These are phyloP conservation scores for Drosophila melanocephala DNA, from an alignment of 2,888 invertebrate genomes.

Conservation along the genomic window DNA sequence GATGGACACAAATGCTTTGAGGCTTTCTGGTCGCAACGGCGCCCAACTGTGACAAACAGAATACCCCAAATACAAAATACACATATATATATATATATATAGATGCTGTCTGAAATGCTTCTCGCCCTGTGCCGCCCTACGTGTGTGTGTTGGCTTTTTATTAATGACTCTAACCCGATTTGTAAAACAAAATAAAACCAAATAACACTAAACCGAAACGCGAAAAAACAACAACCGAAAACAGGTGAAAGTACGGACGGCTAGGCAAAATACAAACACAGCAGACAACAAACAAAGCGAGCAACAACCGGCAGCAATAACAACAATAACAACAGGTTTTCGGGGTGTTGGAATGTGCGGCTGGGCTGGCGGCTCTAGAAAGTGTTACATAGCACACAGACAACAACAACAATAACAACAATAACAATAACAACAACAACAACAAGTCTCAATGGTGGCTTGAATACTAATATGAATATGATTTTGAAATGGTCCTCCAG, in stretches of 20 bases:
- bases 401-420: constrained; percentile 5
- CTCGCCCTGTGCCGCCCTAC: not conserved
- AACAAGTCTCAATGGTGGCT: constrained; percentile 24
- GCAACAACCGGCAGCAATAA: constrained; percentile 20
- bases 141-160: constrained; percentile 44
- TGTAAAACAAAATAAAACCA: constrained; percentile 64
- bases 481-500: constrained; percentile 35
- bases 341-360: constrained; percentile 57
- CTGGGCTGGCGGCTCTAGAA: constrained; percentile 52
- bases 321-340: constrained; percentile 55
- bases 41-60: constrained; percentile 60
- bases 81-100: not conserved
- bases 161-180: constrained; percentile 71
- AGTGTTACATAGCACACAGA: constrained; percentile 59
- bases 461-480: constrained; percentile 30
- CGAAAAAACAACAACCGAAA: constrained; percentile 49
- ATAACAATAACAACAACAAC: not conserved
- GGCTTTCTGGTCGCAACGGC: constrained; percentile 42
- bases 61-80: constrained; percentile 18
- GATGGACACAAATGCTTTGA: constrained; percentile 26
- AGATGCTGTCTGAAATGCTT: constrained; percentile 29
- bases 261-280: constrained; percentile 52
- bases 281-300: constrained; percentile 21
- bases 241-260: constrained; percentile 68
- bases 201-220: constrained; percentile 52